phyloP scores from a whole-genome alignment of 2,797 vertebrate genomes.

The Rhinogobio ventralis region DNA sequence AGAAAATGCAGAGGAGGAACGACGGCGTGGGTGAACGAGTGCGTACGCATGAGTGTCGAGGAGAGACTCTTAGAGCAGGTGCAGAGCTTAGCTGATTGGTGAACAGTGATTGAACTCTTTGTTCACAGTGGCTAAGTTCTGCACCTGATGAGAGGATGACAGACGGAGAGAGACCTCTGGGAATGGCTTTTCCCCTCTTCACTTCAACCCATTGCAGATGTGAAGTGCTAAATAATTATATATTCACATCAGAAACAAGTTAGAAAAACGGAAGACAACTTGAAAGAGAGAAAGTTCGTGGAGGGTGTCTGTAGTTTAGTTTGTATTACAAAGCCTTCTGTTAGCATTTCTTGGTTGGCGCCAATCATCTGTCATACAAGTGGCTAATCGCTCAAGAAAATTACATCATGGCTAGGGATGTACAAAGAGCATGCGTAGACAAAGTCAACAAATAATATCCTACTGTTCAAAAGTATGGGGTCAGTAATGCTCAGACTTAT shows the following conservation, averaged over 20 bases:
- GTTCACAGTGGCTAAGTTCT: slow-evolving; percentile 99
- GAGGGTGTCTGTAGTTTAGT: not conserved
- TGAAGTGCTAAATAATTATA: slow-evolving; percentile 52
- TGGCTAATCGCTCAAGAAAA: not conserved
- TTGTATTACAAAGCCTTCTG: not conserved
- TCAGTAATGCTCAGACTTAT: not conserved
- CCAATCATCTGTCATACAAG: not conserved
- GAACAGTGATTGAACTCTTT: slow-evolving; percentile 99
- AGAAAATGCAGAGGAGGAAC: slow-evolving; percentile 44
- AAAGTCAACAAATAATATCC: not conserved
- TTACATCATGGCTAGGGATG: not conserved
- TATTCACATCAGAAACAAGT: not conserved
- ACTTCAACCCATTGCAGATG: slow-evolving; percentile 18
- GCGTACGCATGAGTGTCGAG: not conserved
- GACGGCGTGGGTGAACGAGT: not conserved
- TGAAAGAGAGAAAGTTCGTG: not conserved
- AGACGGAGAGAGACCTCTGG: not conserved
- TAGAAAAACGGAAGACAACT: not conserved
- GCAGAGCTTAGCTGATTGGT: slow-evolving; percentile 99
- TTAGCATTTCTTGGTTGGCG: not conserved
- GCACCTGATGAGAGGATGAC: slow-evolving; percentile 93
- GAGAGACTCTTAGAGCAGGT: slow-evolving; percentile 75
- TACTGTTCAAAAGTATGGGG: not conserved
- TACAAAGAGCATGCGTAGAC: not conserved
- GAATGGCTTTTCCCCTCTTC: not conserved